Percentiles rank a stretch among this genome's conserved stretches.
Conservation (phyloP, 1,140 invertebrate genomes). For the Centruroides vittatus region DNA sequence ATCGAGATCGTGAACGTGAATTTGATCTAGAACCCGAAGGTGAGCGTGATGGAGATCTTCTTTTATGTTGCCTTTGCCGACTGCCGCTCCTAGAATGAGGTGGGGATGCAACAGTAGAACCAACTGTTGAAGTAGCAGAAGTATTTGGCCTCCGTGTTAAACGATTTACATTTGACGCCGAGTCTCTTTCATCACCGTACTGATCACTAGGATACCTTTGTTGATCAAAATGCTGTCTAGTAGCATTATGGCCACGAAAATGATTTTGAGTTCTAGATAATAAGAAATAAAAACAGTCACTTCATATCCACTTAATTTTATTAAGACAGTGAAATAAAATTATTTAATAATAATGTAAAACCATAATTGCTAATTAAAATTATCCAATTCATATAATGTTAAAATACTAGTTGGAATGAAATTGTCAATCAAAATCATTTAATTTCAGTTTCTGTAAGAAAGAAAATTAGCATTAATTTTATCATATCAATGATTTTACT, state of each 20-base stretch:
- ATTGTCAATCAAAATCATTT: too few relatives aligned
- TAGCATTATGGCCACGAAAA: slow-evolving; percentile 15
- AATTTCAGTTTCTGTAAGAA: too few relatives aligned
- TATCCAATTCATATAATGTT: too few relatives aligned
- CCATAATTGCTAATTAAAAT: too few relatives aligned
- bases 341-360: too few relatives aligned
- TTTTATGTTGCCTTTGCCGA: slow-evolving; percentile 20
- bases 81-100: slow-evolving; percentile 14
- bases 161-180: slow-evolving; percentile 1
- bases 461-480: too few relatives aligned
- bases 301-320: too few relatives aligned
- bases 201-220: slow-evolving; percentile 15
- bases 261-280: slow-evolving; percentile 15
- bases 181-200: slow-evolving; percentile 16
- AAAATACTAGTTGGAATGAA: too few relatives aligned
- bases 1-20: slow-evolving; percentile 11
- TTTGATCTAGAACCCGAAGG: slow-evolving; percentile 36
- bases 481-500: too few relatives aligned
- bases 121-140: slow-evolving; percentile 14
- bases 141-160: slow-evolving; percentile 10
- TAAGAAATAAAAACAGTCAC: background rate
- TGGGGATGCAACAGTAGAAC: slow-evolving; percentile 16
- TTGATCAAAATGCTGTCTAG: slow-evolving; percentile 15
- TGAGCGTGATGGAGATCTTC: slow-evolving; percentile 24
- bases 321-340: too few relatives aligned